Base-by-base conservation (phyloP, 2,113 vertebrate species). In the Barbus barbus region DNA sequence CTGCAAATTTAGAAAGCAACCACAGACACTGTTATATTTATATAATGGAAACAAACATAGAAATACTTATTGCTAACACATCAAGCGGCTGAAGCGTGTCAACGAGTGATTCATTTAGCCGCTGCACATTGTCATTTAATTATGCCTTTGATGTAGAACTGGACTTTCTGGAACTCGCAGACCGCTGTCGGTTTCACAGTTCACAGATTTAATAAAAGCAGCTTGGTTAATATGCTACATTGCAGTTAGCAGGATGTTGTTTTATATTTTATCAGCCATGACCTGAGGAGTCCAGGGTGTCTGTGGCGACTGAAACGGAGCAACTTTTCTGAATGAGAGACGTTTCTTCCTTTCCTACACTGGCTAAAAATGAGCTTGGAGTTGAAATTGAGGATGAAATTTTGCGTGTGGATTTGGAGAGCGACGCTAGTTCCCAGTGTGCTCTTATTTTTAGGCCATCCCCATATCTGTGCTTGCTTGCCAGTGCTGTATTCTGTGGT, bases 371-470 rank as follows among this genome's bases (percentile, higher is more conserved):
- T 24, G 71, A 75, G 80, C 48, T 56, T 75, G 38, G 67, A 85
- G 56, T 58, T 85, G 84, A 79, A 85, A 79, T 74, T n/a, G 74
- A 79, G 74, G 83, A 67, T 82, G 85, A 83, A 71, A 79, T 56
- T 79, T 60, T 78, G 65, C 36, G 51, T 85, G 83, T 79, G 83
- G 83, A 79, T 79, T 81, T 75, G 84, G 78, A 73, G 83, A 48
- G 80, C 38, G 18, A 44, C 9, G 73, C 67, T 67, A 18, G 58
- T 88, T 88, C 87, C 87, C 87, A 88, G 76, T 86, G 41, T 24
- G 44, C 51, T 76, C 58, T 83, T 88, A 88, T 88, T 88, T 88
- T 88, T 86, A 88, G 87, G 33, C 60, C 67, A 28, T 71, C 67
- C 58, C 69, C 83, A 56, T 76, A 81, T 67, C 85, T 78, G 73